Conservation (phyloP, 2,888 invertebrate genomes). For the Ormyrus labotus region DNA sequence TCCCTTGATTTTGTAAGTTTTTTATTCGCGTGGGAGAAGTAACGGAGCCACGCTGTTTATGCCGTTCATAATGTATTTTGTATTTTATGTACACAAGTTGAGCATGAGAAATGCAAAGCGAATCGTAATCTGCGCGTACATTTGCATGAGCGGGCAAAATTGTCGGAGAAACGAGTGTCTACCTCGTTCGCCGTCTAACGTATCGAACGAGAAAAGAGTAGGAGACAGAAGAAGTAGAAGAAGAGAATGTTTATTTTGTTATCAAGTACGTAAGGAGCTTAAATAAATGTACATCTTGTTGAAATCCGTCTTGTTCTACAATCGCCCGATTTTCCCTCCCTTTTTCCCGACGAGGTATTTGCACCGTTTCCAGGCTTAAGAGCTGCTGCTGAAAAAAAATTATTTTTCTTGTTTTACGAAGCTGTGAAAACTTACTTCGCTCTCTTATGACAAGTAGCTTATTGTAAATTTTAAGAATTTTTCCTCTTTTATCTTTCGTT, state of each 20-base stretch:
- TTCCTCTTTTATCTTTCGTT: no score
- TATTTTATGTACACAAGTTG: conserved; percentile 34
- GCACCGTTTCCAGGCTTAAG: conserved; percentile 10
- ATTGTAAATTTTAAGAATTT: no score
- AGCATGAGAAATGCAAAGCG: conserved; percentile 44
- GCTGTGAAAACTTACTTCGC: conserved; percentile 28
- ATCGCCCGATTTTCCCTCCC: background rate
- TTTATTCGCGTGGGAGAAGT: conserved; percentile 1
- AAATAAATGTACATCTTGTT: conserved; percentile 56
- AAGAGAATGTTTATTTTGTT: conserved; percentile 51
- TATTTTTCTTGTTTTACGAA: conserved; percentile 21
- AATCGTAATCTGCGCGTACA: conserved; percentile 38
- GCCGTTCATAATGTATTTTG: conserved; percentile 38
- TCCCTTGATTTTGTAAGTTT: conserved; percentile 35
- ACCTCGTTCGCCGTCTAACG: conserved; percentile 29
- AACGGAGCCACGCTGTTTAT: conserved; percentile 28
- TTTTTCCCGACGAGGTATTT: background rate
- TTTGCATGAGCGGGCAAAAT: conserved; percentile 42
- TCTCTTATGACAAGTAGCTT: background rate
- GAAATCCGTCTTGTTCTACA: conserved; percentile 29
- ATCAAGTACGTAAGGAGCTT: conserved; percentile 50
- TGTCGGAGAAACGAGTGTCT: conserved; percentile 38
- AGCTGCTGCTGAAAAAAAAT: conserved; percentile 17
- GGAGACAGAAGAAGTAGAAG: conserved; percentile 10
- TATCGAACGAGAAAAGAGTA: conserved; percentile 29